Base-by-base conservation (phyloP, 2,888 invertebrate genomes). In the Antitype chi region DNA sequence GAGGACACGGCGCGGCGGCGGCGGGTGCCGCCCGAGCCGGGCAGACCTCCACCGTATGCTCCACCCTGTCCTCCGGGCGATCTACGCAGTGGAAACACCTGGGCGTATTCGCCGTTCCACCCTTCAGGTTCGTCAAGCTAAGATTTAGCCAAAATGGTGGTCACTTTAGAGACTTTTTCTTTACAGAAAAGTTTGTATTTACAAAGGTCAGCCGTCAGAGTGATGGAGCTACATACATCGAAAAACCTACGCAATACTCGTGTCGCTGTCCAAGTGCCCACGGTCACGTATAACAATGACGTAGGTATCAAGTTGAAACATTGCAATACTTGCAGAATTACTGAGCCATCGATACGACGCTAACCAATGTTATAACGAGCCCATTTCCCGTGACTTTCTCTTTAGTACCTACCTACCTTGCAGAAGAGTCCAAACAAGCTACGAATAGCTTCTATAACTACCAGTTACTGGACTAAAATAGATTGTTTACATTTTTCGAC, bases 331-430 rank as follows among this genome's bases (percentile, higher is more conserved):
- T 80, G 68, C 70, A 75, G 85, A 82, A 85, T 74, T 59, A 85
- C 52, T 62, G 55, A 67, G n/a, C 32, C 63, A 63, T 68, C 25
- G 59, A 66, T 73, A 52, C 66, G 63, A 63, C 25, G 59, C 66
- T 73, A 52, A 66, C 28, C 53, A 49, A n/a, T 28, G 28, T 28
- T 59, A 6, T 59, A 60, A 53, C 25, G 52, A 66, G 69, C 85
- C 71, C 59, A 85, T 81, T 81, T 85, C 85, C 81, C 76, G 69
- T 17, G 17, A 69, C 85, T 85, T 81, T 82, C 85, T 76, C 82
- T 85, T 60, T 47, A 32, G 23, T 32, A 64, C 52, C 49, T 75
- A 52, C 49, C 60, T 32, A 64, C 52, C 49, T 75, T 55, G 55
- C 60, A 59, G 81, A 70, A 75, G 59, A 25, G 74, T 53, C 25